Conservation (phyloP, 2,888 invertebrate genomes). For the Troilus luridus region DNA sequence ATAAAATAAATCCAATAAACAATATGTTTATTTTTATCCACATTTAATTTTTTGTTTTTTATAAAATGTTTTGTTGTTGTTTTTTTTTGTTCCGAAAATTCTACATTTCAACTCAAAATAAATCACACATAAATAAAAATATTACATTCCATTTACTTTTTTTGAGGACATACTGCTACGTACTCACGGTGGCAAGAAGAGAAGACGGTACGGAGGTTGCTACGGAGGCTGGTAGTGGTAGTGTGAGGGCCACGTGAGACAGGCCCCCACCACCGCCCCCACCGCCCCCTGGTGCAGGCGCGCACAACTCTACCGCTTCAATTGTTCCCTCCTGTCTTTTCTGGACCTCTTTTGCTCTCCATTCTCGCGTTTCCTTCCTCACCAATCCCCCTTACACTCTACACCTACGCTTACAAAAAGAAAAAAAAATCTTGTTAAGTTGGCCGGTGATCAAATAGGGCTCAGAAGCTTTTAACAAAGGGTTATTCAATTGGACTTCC, state of each 20-base stretch:
- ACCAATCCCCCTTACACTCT: neutral
- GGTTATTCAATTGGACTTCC: neutral
- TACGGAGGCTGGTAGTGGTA: conserved; percentile 34
- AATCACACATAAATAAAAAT: neutral
- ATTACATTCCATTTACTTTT: neutral
- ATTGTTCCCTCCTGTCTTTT: conserved; percentile 17
- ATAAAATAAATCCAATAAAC: too few relatives aligned
- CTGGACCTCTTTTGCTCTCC: neutral
- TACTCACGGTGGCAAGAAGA: conserved; percentile 1
- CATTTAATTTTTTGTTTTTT: too few relatives aligned
- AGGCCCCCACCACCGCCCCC: neutral
- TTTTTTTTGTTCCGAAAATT: neutral
- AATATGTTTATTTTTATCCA: too few relatives aligned
- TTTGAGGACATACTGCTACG: neutral
- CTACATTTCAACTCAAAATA: neutral
- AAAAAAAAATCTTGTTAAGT: neutral
- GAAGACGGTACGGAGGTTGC: neutral
- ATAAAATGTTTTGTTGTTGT: neutral
- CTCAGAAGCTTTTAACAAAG: neutral
- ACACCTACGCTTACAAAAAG: neutral
- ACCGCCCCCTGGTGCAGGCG: conserved; percentile 36
- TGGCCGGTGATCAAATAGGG: neutral
- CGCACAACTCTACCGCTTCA: neutral
- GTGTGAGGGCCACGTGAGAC: neutral
- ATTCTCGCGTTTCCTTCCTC: neutral